Conservation (phyloP, 2,797 vertebrate species). For the Rhinophrynus dorsalis region DNA sequence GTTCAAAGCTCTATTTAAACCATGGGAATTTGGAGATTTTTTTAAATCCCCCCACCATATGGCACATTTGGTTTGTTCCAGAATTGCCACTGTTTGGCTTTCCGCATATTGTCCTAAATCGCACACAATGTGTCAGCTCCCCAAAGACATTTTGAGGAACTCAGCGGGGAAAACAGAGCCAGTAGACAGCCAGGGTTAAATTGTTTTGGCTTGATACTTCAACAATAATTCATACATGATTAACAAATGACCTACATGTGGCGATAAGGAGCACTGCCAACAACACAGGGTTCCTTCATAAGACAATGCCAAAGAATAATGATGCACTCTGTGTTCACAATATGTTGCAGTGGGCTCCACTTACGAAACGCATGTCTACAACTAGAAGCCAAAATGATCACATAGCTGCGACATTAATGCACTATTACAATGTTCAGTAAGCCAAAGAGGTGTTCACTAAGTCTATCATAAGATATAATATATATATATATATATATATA, state of each 20-base stretch:
- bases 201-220: slow-evolving; percentile 29
- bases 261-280: slow-evolving; percentile 40
- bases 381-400: no score
- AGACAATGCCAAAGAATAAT: slow-evolving; percentile 36
- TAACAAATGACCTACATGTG: slow-evolving; percentile 46
- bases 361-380: slow-evolving; percentile 9
- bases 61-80: no score
- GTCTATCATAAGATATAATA: no score
- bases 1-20: no score
- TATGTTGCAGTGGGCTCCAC: slow-evolving; percentile 30
- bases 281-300: slow-evolving; percentile 19
- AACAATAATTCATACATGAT: slow-evolving; percentile 42
- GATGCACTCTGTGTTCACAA: slow-evolving; percentile 32
- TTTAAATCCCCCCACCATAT: no score
- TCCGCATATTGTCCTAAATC: no score
- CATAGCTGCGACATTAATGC: no score
- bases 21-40: no score
- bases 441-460: no score
- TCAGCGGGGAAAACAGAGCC: neutral
- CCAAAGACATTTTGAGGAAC: neutral
- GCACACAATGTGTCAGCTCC: neutral
- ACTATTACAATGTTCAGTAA: no score
- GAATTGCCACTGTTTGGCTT: no score
- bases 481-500: no score
- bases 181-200: slow-evolving; percentile 24